phyloP scores from a whole-genome alignment of 92 coral and sea anemone species.

The Epizoanthus rinbou region DNA sequence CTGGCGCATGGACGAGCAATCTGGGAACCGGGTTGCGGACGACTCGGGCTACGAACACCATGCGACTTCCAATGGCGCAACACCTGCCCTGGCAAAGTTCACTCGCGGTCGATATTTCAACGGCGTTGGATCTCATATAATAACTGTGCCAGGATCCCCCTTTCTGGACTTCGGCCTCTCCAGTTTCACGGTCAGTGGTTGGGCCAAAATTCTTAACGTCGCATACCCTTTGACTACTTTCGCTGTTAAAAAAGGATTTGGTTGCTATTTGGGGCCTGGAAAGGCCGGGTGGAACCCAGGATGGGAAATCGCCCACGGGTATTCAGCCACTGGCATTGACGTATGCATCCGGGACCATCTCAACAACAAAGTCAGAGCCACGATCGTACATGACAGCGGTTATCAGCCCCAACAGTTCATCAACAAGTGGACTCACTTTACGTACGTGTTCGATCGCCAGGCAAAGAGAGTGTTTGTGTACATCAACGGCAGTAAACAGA shows the following conservation, averaged over 20 bases:
- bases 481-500: conserved; percentile 76
- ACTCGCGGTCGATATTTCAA: conserved; percentile 74
- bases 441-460: conserved; percentile 65
- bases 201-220: conserved; percentile 71
- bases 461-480: conserved; percentile 47
- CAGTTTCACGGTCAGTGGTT: conserved; percentile 73
- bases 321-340: conserved; percentile 49
- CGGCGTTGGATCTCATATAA: conserved; percentile 38
- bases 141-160: conserved; percentile 50
- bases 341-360: conserved; percentile 73
- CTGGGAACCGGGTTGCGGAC: conserved; percentile 72
- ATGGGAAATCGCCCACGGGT: conserved; percentile 74
- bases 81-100: conserved; percentile 62
- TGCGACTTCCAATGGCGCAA: conserved; percentile 57
- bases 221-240: conserved; percentile 70
- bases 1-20: conserved; percentile 84
- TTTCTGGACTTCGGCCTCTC: conserved; percentile 51
- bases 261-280: conserved; percentile 62
- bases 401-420: conserved; percentile 48
- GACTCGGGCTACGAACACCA: conserved; percentile 80
- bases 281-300: conserved; percentile 56
- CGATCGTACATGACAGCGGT: conserved; percentile 54
- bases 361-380: conserved; percentile 42
- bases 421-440: conserved; percentile 68
- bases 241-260: conserved; percentile 69